Conservation (phyloP, 2,888 invertebrate species). For the Coelinius sp. region DNA sequence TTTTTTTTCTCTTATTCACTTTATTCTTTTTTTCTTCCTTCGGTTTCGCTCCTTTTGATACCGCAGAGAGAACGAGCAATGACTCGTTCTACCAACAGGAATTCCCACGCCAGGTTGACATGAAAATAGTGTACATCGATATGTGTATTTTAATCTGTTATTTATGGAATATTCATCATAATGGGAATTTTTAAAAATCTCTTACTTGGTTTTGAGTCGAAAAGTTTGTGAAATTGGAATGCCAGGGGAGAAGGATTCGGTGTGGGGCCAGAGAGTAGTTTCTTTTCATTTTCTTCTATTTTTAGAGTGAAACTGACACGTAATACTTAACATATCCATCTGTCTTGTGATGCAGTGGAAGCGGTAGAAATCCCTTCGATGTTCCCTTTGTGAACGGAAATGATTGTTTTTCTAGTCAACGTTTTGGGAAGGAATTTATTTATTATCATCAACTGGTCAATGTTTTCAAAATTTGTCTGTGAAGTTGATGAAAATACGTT, state of each 20-base stretch:
- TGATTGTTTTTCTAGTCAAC: background rate
- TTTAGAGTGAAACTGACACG: slow-evolving; percentile 5
- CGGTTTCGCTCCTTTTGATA: slow-evolving; percentile 27
- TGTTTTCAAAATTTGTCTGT: too few relatives aligned
- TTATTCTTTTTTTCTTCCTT: slow-evolving; percentile 2
- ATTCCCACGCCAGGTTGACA: slow-evolving; percentile 30
- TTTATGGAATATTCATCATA: background rate
- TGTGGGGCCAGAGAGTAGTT: background rate
- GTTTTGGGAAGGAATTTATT: background rate
- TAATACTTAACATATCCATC: background rate
- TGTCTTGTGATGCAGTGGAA: background rate
- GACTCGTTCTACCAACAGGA: slow-evolving; percentile 16
- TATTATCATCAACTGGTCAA: too few relatives aligned
- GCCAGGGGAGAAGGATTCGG: background rate
- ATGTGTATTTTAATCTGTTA: background rate
- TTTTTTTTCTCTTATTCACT: slow-evolving; percentile 1
- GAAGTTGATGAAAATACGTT: too few relatives aligned
- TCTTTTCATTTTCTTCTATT: background rate
- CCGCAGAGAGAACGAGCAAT: slow-evolving; percentile 24
- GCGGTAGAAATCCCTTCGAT: background rate
- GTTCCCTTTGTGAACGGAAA: background rate
- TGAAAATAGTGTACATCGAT: background rate
- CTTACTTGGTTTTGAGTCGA: background rate
- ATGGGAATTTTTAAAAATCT: background rate
- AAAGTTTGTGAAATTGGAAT: background rate